Conservation (phyloP, 2,888 invertebrate species). For the Caenorhabditis sp. region DNA sequence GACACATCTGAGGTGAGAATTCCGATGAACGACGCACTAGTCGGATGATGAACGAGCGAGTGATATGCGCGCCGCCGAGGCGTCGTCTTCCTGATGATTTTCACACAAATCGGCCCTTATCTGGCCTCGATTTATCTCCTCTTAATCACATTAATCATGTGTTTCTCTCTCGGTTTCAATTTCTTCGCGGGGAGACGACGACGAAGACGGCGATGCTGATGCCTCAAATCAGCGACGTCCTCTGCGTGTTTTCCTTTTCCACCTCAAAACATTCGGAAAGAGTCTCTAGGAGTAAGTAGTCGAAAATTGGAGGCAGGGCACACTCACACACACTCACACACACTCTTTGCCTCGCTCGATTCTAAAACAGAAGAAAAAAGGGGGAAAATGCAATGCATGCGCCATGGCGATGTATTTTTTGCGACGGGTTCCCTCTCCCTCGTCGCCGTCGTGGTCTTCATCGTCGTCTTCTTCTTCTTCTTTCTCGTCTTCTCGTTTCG, state of each 20-base stretch:
- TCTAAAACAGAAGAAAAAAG: conserved; percentile 43
- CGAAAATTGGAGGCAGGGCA: conserved; percentile 11
- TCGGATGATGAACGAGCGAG: too few relatives aligned
- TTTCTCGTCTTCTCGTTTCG: conserved; percentile 1
- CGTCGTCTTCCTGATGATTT: conserved; percentile 25
- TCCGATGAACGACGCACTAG: too few relatives aligned
- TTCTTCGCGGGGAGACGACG: not conserved
- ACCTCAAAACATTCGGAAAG: conserved; percentile 15
- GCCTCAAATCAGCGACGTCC: too few relatives aligned
- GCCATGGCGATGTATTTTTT: conserved; percentile 41
- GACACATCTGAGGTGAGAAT: conserved; percentile 34
- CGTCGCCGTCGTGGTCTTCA: too few relatives aligned
- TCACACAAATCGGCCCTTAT: conserved; percentile 47
- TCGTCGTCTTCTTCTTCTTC: conserved; percentile 36
- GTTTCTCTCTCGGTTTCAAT: conserved; percentile 37
- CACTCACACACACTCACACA: not conserved
- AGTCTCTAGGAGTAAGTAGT: not conserved
- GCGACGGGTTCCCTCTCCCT: conserved; percentile 8
- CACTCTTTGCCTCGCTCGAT: conserved; percentile 7
- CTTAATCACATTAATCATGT: conserved; percentile 54
- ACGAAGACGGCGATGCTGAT: too few relatives aligned
- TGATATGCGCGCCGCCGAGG: conserved; percentile 24
- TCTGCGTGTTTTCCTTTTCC: conserved; percentile 5
- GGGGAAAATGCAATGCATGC: conserved; percentile 40
- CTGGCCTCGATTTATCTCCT: conserved; percentile 56